A percentile compares a stretch with the other conserved stretches of the same genome.
Evolutionary conservation across 2,888 invertebrate genomes (phyloP).

Genomic region (Nephrocerus scutellatus): DNA sequence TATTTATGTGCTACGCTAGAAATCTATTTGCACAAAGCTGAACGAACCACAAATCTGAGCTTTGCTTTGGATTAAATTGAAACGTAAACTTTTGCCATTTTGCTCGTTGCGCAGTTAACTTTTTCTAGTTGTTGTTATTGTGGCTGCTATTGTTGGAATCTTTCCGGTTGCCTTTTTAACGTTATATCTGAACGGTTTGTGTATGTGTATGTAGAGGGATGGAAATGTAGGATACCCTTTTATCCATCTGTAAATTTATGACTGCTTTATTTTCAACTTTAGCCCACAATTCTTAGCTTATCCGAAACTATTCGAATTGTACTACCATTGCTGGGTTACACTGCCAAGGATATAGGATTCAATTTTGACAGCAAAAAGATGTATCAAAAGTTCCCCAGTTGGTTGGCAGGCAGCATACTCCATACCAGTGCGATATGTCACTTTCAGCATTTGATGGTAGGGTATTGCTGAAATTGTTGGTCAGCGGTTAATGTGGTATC

Average conservation of each 20-base stretch:
- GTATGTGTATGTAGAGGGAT: conserved; percentile 10
- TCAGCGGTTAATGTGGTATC: too few relatives aligned
- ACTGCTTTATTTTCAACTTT: conserved; percentile 45
- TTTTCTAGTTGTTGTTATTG: too few relatives aligned
- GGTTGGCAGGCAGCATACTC: conserved; percentile 19
- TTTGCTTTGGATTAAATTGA: conserved; percentile 40
- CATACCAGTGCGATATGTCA: neutral
- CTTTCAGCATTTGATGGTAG: too few relatives aligned
- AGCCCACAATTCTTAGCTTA: conserved; percentile 24
- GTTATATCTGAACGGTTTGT: conserved; percentile 3
- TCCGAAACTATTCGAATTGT: conserved; percentile 11
- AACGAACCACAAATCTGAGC: conserved; percentile 44
- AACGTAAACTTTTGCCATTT: conserved; percentile 34
- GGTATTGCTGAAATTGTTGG: too few relatives aligned
- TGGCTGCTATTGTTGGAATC: too few relatives aligned
- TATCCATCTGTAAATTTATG: conserved; percentile 46
- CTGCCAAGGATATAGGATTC: too few relatives aligned
- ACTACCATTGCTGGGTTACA: too few relatives aligned
- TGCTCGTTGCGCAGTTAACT: conserved; percentile 12
- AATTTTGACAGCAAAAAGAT: conserved; percentile 46
- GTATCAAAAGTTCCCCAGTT: conserved; percentile 41
- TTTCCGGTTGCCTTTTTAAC: too few relatives aligned
- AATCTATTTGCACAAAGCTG: conserved; percentile 43
- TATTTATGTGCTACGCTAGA: conserved; percentile 43
- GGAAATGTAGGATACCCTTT: conserved; percentile 3